Evolutionary conservation across 1,140 invertebrate species (phyloP).

Genomic region (Goniozus legneri): DNA sequence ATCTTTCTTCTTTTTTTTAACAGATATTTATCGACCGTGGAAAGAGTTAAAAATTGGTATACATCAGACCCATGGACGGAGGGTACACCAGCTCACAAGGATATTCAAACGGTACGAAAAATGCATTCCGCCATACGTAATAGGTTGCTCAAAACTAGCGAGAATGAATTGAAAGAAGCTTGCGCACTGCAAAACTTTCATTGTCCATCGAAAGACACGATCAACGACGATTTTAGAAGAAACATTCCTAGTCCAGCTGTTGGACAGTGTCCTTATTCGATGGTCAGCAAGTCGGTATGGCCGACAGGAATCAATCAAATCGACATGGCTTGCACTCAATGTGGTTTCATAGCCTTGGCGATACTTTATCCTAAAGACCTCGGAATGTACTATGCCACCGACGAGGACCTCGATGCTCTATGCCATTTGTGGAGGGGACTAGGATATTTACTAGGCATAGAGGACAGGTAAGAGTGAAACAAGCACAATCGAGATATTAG

Average conservation of each 20-base stretch:
- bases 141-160: slow-evolving; percentile 22
- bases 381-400: slow-evolving; percentile 56
- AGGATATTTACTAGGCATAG: slow-evolving; percentile 73
- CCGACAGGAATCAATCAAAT: slow-evolving; percentile 61
- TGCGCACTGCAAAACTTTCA: slow-evolving; percentile 50
- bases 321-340: slow-evolving; percentile 76
- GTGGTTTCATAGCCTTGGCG: slow-evolving; percentile 74
- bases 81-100: slow-evolving; percentile 43
- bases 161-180: slow-evolving; percentile 22
- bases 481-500: too few relatives aligned
- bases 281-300: slow-evolving; percentile 52
- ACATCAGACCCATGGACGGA: slow-evolving; percentile 50
- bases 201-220: slow-evolving; percentile 31
- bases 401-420: slow-evolving; percentile 68
- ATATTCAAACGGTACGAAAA: slow-evolving; percentile 47
- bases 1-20: too few relatives aligned
- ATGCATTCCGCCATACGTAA: slow-evolving; percentile 47
- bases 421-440: slow-evolving; percentile 78
- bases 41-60: slow-evolving; percentile 55
- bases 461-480: slow-evolving; percentile 64
- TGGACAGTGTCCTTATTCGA: slow-evolving; percentile 39
- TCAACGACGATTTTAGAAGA: slow-evolving; percentile 22
- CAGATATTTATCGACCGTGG: slow-evolving; percentile 54
- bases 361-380: slow-evolving; percentile 63
- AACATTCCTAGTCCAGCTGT: slow-evolving; percentile 15